Conservation (phyloP, 1,140 invertebrate species). For the Pseudachorutes palmiensis region DNA sequence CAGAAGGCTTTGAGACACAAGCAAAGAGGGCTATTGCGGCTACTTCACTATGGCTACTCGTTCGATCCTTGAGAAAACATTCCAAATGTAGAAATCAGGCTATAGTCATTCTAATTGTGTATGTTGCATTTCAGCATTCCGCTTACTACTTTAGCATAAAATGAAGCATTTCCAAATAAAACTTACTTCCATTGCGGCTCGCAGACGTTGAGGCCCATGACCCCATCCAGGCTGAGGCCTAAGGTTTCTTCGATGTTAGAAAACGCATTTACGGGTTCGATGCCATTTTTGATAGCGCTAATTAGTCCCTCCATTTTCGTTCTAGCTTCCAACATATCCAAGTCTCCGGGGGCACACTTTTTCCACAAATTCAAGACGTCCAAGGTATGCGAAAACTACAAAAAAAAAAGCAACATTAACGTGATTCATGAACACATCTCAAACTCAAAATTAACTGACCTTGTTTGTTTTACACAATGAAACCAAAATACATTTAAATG, state of each 20-base stretch:
- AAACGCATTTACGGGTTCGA: conserved; percentile 33
- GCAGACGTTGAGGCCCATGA: conserved; percentile 22
- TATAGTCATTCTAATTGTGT: no score
- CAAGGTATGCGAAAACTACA: conserved; percentile 24
- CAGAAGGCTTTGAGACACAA: no score
- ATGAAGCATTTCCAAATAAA: no score
- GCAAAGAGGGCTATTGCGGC: no score
- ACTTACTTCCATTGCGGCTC: conserved; percentile 33
- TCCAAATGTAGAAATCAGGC: no score
- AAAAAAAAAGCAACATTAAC: no score
- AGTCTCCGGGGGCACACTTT: conserved; percentile 22
- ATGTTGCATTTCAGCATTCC: no score
- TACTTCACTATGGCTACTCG: no score
- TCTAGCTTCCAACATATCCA: conserved; percentile 35
- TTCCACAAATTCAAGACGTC: conserved; percentile 32
- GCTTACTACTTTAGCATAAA: no score
- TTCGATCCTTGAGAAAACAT: no score
- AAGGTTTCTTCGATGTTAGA: conserved; percentile 32
- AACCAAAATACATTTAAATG: conserved; percentile 30
- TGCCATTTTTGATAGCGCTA: conserved; percentile 29
- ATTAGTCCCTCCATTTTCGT: conserved; percentile 29
- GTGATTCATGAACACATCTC: neutral
- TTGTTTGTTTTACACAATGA: conserved; percentile 33
- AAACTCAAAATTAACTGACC: conserved; percentile 17
- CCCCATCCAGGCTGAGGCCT: conserved; percentile 31